Evolutionary conservation across 2,888 invertebrate genomes (phyloP), one percentile per base, ranked within the genome.

Genomic region (Osmoderma eremita): DNA sequence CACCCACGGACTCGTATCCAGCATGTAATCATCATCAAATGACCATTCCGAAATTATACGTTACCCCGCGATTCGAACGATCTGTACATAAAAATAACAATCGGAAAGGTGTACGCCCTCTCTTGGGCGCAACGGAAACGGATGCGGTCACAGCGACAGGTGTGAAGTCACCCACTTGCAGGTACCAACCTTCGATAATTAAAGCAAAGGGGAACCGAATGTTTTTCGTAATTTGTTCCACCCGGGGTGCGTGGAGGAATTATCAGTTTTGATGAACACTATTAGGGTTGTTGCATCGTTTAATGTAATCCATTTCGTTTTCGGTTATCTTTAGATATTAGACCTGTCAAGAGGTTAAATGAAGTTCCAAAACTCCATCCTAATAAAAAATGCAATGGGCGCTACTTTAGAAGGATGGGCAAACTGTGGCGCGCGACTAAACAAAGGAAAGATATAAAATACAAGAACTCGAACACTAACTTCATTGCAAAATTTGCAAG

Each of bases 141-240:
- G 80, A 79, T 78, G 79, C 74, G 79, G 80, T 78, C 74, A 74
- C 71, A 75, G 76, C 76, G 79, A 79, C 80, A 80, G 80, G 80
- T 80, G 79, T 75, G 76, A 76, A 78, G 74, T 77, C 76, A 75
- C 76, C 76, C 76, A 78, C 76, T 77, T 76, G 75, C 72, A 71
- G 51, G 65, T 58, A 45, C 48, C 24, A 61, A 45, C 45, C 58
- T 61, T 36, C 58, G 36, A 42, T 30, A 36, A 61, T 61, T 48
- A 61, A 61, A 45, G 24, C 45, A 45, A 1, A 4, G 36, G 58
- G 12, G 13, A 24, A 24, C 30, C 17, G 42, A 61, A 61, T 20
- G n/a, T 36, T 30, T 45, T 61, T 61, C 53, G 30, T 61, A 15
- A 45, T 61, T 48, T 24, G 58, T 61, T 30, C 45, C 30, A 30